A percentile compares a stretch with the other conserved stretches of the same genome.
phyloP scores from a whole-genome alignment of 2,113 vertebrate species.

The Coptodon rendalli region DNA sequence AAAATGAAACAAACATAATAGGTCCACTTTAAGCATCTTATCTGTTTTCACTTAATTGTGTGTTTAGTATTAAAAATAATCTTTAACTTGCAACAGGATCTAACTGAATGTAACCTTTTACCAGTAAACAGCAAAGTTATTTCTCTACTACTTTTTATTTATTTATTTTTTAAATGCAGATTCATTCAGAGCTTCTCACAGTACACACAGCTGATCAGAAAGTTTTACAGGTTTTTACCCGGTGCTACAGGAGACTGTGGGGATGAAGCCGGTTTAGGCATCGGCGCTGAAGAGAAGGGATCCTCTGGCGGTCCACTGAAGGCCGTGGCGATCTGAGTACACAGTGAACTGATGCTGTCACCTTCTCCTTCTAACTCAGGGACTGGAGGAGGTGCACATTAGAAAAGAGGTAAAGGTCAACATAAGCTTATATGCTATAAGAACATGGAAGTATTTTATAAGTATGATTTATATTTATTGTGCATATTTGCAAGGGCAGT shows the following conservation, averaged over 20 bases:
- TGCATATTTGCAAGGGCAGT: background rate
- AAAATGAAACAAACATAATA: background rate
- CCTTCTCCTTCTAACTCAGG: constrained; percentile 89
- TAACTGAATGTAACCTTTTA: background rate
- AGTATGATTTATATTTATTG: background rate
- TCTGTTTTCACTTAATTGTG: background rate
- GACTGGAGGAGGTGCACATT: constrained; percentile 64
- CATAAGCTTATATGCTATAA: background rate
- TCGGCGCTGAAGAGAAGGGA: constrained; percentile 91
- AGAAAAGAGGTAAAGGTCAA: background rate
- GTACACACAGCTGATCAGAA: background rate
- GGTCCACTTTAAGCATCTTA: background rate
- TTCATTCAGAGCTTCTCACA: background rate
- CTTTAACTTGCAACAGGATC: background rate
- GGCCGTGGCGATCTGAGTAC: constrained; percentile 92
- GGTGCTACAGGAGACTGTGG: constrained; percentile 90
- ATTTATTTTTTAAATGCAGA: background rate
- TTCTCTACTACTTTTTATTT: background rate
- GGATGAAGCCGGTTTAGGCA: constrained; percentile 78
- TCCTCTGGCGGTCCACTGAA: constrained; percentile 91
- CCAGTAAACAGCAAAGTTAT: background rate
- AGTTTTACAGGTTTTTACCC: constrained; percentile 66
- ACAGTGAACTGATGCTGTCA: constrained; percentile 95
- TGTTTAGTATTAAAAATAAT: background rate
- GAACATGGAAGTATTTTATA: background rate